Conservation (phyloP, 2,113 vertebrate species). For the Brachirus orientalis region DNA sequence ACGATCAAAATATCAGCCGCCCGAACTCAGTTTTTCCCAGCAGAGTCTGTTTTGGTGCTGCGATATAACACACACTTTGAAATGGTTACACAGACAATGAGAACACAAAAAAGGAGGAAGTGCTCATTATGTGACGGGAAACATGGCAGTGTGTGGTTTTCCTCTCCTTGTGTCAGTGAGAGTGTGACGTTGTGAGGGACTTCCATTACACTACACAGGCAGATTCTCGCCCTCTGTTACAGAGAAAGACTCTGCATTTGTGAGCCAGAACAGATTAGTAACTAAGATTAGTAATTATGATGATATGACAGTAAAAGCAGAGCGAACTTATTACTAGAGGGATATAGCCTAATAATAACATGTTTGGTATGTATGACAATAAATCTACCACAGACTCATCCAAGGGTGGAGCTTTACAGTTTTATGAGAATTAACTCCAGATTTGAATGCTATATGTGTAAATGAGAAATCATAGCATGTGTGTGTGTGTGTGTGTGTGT, state of each 20-base stretch:
- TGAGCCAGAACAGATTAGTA: neutral
- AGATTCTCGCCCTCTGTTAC: neutral
- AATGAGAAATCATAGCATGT: neutral
- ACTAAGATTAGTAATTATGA: too few species aligned
- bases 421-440: neutral
- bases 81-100: slow-evolving; percentile 33
- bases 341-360: neutral
- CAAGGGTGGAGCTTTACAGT: neutral
- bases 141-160: slow-evolving; percentile 67
- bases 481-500: neutral
- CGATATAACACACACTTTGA: slow-evolving; percentile 24
- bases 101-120: slow-evolving; percentile 70
- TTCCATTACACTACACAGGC: slow-evolving; percentile 52
- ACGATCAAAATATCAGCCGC: neutral
- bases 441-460: neutral
- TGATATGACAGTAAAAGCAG: neutral
- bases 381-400: fast-evolving
- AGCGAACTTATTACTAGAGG: neutral
- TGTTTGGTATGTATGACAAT: neutral
- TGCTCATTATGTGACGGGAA: slow-evolving; percentile 67
- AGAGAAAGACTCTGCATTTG: neutral
- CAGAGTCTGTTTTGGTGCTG: slow-evolving; percentile 16
- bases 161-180: slow-evolving; percentile 57
- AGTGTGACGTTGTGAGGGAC: slow-evolving; percentile 56
- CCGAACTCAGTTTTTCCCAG: neutral